Percentiles rank a stretch among this genome's conserved stretches.
These are phyloP conservation scores for Mirounga angustirostris DNA, from an alignment of 2,113 vertebrate species.

Conservation along the genomic window DNA sequence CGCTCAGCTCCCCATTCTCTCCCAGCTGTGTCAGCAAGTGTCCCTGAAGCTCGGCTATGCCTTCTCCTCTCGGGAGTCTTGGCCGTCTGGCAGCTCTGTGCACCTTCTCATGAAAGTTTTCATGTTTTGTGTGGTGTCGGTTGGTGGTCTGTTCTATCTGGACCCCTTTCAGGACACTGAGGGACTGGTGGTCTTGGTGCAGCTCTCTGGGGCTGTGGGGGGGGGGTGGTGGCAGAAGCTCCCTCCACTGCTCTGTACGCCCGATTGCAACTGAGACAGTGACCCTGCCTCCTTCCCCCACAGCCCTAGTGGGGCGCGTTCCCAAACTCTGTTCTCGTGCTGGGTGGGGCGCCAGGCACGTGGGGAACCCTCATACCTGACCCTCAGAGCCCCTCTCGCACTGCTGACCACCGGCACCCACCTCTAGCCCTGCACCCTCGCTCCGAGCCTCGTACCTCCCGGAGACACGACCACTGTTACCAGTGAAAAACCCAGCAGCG, in stretches of 20 bases:
- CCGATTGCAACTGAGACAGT: accelerated
- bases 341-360: not conserved
- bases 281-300: not conserved
- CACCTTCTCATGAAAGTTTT: not conserved
- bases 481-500: not conserved
- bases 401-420: not conserved
- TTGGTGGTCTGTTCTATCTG: not conserved
- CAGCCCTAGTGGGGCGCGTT: too few species aligned
- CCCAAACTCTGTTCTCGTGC: not conserved
- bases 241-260: not conserved
- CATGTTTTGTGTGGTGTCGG: not conserved
- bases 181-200: not conserved
- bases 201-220: not conserved
- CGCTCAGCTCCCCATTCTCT: not conserved
- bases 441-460: not conserved
- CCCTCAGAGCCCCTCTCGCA: not conserved
- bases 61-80: not conserved
- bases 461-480: not conserved
- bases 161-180: not conserved
- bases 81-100: not conserved
- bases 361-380: not conserved
- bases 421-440: not conserved
- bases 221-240: not conserved
- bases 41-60: not conserved
- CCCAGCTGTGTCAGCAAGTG: not conserved